Evolutionary conservation across 2,797 vertebrate species (phyloP), one percentile per base, ranked within the genome.

Genomic region (Labeo calbasu): DNA sequence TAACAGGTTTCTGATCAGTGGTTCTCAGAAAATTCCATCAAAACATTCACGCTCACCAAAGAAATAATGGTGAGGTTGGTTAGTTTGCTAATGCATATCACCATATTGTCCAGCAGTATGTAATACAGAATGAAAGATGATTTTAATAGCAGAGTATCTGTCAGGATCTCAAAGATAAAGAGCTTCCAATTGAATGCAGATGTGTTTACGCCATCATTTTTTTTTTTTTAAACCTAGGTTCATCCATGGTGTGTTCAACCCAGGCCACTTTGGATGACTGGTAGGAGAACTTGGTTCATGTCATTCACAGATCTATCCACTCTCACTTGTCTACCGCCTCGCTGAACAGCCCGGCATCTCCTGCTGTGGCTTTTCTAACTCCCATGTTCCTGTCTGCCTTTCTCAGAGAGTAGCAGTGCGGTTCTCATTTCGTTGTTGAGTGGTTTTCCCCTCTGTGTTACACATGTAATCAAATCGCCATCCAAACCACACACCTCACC

Each of bases 401-500:
- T 81, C 82, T 87, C 73, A 23, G 81, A 87, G 87, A 88, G 88
- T 68, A 55, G 79, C 86, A 68, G 71, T 86, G 85, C 53, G 87
- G 84, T 84, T 86, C 81, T 59, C 82, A 32, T 82, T 87, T 81
- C 81, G 86, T 70, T 83, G 83, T 88, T 55, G 82, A 89, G 86
- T 73, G 82, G 86, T 75, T 90, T 89, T 87, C 87, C 84, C 82
- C 84, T 86, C 86, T 88, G 55, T 85, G 85, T 91, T 91, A 89
- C 88, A 90, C 86, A 86, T 92, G 91, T 91, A 92, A 92, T 90
- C 88, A 92, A 81, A 70, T 81, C 81, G 40, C 88, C 82, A 86
- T 91, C 90, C 88, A 89, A 92, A 88, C 90, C 90, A 87, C 88
- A 89, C 83, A 87, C 73, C 79, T 84, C 81, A 92, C 92, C 91